Base-by-base conservation (phyloP, 2,888 invertebrate genomes). In the Escarpia spicata region DNA sequence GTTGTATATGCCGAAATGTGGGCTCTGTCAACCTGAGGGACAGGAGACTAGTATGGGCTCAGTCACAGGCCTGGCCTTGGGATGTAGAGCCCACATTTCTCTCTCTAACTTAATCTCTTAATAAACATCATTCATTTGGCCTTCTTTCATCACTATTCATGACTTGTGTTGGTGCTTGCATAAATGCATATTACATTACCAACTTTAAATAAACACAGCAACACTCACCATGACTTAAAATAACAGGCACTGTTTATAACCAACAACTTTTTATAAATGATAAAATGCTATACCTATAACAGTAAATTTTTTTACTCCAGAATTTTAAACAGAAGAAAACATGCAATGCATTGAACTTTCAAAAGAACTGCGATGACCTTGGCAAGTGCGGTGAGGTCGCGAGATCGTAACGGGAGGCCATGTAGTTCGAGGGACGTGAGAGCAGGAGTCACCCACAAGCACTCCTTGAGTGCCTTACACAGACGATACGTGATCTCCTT, bases 401-500 rank as follows among this genome's bases (percentile, higher is more conserved):
- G 93, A 43, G 95, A 95, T 90, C 96, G 93, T n/a, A 96, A 94
- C 0, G 96, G 96, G 31, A 96, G 94, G 3, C 96, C 96, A 92
- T 96, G 96, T 26, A 96, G 94, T 93, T 96, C 96, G 10, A 96
- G 93, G 93, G 95, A 95, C 8, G 94, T 94, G 90, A 96, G 93
- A 0, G 94, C 93, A 1, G 96, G 95, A 3, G 96, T 95, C 37
- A 95, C 94, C 15, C 93, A 92, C 90, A 96, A 93, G 94, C 96
- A 96, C 92, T 96, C 96, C 93, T 95, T 95, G 52, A 96, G 94
- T 3, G 96, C 95, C 92, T 96, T 95, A 94, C 96, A 96, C 92
- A 96, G 94, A 2, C 96, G 94, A 92, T 96, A 95, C 0, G 96
- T 96, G 92, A 96, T 95, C 93, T 96, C 96, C 93, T 96, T 96